Evolutionary conservation across 2,797 vertebrate genomes (phyloP).

Genomic region (Fistularia commersonii): DNA sequence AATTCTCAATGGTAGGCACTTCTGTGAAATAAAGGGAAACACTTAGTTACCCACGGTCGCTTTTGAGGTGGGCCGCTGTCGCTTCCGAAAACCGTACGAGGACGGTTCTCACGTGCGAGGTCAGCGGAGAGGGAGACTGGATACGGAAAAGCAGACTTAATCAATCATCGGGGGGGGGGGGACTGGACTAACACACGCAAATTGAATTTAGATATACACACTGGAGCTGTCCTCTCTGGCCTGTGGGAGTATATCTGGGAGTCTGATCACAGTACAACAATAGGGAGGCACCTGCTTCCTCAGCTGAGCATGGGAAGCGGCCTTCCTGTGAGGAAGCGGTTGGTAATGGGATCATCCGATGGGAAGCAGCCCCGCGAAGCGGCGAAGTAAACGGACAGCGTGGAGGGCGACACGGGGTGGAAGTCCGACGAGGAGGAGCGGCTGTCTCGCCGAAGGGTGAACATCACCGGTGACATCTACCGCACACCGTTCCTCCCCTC

Average conservation of each 20-base stretch:
- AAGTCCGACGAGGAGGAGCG: background rate
- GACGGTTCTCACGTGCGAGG: too few species aligned
- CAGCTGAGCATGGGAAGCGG: conserved; percentile 53
- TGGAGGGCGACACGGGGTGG: conserved; percentile 16
- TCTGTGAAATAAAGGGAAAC: too few species aligned
- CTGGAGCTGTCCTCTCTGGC: conserved; percentile 21
- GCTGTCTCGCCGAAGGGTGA: too few species aligned
- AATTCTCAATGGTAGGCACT: too few species aligned
- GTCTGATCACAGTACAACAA: conserved; percentile 76
- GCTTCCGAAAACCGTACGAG: too few species aligned
- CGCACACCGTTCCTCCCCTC: too few species aligned
- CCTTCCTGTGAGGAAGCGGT: conserved; percentile 78
- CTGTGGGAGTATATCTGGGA: conserved; percentile 74
- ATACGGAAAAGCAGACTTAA: too few species aligned
- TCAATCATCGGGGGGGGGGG: too few species aligned
- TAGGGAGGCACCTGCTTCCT: conserved; percentile 82
- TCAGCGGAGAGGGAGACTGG: too few species aligned
- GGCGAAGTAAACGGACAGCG: background rate
- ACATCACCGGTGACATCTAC: too few species aligned
- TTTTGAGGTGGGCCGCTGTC: too few species aligned
- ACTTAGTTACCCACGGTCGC: too few species aligned
- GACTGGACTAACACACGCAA: background rate
- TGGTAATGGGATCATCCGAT: conserved; percentile 72
- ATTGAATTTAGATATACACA: conserved; percentile 1
- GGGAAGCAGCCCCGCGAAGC: conserved; percentile 32